Conservation (phyloP, 2,888 invertebrate genomes). For the Lycocerus yunnanus region DNA sequence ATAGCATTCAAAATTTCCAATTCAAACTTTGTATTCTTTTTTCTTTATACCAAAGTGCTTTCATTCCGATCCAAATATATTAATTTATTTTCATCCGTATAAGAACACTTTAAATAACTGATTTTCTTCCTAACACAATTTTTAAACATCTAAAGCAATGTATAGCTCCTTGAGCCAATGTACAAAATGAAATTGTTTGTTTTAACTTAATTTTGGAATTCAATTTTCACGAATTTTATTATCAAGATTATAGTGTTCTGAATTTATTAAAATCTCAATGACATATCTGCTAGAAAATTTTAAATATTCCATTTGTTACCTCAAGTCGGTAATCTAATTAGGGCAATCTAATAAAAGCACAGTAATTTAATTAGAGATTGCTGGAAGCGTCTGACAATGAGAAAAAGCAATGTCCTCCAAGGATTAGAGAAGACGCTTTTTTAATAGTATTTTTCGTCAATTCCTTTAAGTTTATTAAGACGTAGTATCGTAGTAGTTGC, state of each 20-base stretch:
- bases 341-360: conserved; percentile 19
- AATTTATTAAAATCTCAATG: background rate
- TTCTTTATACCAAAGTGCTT: no score
- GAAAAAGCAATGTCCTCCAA: conserved; percentile 3
- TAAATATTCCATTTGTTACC: conserved; percentile 14
- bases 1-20: no score
- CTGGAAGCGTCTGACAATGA: conserved; percentile 11
- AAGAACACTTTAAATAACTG: no score
- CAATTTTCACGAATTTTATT: background rate
- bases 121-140: no score
- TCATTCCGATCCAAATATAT: no score
- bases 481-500: background rate
- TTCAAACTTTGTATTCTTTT: no score
- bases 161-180: no score
- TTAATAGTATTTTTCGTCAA: background rate
- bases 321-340: conserved; percentile 16
- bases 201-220: background rate
- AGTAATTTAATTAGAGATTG: conserved; percentile 19
- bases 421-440: conserved; percentile 12
- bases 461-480: background rate
- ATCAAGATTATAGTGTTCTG: background rate
- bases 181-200: background rate
- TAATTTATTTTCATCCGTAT: no score
- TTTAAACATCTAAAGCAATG: no score
- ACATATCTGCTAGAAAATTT: background rate